Conservation (phyloP, 2,888 invertebrate genomes). For the Synergus umbraculus region DNA sequence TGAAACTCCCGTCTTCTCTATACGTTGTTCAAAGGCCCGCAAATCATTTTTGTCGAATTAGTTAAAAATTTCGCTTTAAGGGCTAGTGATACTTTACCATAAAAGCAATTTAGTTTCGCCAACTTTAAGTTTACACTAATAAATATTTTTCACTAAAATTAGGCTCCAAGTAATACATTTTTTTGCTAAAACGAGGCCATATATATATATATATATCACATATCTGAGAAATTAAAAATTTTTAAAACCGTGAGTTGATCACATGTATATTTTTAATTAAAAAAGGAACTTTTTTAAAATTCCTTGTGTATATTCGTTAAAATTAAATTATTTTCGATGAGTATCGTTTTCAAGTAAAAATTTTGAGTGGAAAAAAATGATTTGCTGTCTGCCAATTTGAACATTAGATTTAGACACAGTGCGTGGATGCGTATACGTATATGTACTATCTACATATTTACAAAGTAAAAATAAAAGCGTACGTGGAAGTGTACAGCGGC, state of each 20-base stretch:
- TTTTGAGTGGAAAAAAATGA: conserved; percentile 13
- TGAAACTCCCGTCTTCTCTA: conserved; percentile 52
- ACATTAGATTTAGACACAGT: conserved; percentile 52
- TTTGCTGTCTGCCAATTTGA: conserved; percentile 25
- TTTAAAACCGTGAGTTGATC: neutral
- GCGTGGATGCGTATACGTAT: conserved; percentile 61
- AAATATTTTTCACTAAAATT: too few species aligned
- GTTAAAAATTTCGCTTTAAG: too few species aligned
- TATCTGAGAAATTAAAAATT: neutral
- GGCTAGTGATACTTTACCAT: too few species aligned
- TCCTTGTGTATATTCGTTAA: too few species aligned
- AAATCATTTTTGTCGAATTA: conserved; percentile 14
- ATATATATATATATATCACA: too few species aligned
- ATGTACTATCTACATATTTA: conserved; percentile 73
- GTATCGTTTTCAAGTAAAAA: neutral
- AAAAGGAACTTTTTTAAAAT: neutral
- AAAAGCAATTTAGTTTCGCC: too few species aligned
- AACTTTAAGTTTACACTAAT: too few species aligned
- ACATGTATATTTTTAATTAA: neutral
- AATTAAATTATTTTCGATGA: too few species aligned
- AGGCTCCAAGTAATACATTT: too few species aligned
- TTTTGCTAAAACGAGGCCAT: too few species aligned
- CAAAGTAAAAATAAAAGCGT: conserved; percentile 69
- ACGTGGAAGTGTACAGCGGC: conserved; percentile 60
- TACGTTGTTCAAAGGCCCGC: neutral